Evolutionary conservation across 2,797 vertebrate genomes (phyloP).

Genomic region (Oreochromis mossambicus): DNA sequence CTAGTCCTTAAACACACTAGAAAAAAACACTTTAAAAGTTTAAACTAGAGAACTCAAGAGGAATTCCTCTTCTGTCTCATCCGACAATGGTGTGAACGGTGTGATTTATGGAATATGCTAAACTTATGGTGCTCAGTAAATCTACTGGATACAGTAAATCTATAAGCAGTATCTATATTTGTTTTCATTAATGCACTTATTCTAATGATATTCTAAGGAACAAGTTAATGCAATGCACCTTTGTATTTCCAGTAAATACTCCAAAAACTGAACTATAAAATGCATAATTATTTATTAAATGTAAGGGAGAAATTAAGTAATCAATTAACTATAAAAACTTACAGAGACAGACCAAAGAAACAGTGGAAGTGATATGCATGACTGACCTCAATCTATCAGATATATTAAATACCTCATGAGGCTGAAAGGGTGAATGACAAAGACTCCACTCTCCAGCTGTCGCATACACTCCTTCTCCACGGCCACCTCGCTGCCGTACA

Average conservation of each 20-base stretch:
- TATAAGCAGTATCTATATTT: neutral
- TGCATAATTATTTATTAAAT: neutral
- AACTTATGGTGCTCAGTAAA: neutral
- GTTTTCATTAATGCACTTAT: neutral
- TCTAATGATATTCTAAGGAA: neutral
- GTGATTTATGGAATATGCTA: neutral
- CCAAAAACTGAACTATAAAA: neutral
- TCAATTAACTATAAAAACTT: neutral
- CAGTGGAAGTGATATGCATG: neutral
- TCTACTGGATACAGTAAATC: neutral
- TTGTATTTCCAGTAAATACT: neutral
- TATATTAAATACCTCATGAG: conserved; percentile 69
- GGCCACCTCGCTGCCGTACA: conserved; percentile 80
- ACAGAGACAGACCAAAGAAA: neutral
- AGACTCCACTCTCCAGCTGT: conserved; percentile 72
- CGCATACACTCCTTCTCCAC: conserved; percentile 76
- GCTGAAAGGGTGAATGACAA: conserved; percentile 82
- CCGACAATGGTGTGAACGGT: neutral
- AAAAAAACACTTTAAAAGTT: neutral
- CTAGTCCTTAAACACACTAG: neutral
- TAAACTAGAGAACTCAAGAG: fast-evolving
- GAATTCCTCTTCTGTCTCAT: neutral
- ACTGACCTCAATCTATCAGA: conserved; percentile 32
- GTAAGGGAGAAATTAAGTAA: neutral
- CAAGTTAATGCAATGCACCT: neutral